Conservation (phyloP, 35 echinoderm and acorn worm genomes). For the Diadema setosum region DNA sequence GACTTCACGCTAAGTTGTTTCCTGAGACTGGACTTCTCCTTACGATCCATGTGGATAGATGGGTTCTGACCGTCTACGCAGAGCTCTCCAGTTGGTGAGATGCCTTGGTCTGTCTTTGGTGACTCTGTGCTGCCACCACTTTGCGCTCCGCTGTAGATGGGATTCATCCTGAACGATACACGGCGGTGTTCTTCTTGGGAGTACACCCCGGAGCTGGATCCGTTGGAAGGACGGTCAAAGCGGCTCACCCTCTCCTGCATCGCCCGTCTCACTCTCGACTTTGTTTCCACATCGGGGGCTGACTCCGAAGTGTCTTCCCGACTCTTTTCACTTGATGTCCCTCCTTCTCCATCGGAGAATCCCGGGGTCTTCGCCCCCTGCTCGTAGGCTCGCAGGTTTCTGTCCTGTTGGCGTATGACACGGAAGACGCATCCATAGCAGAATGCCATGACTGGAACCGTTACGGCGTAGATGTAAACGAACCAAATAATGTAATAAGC, state of each 20-base stretch:
- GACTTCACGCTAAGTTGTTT: neutral
- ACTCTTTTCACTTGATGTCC: neutral
- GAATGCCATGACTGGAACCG: neutral
- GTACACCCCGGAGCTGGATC: neutral
- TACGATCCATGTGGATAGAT: too few relatives aligned
- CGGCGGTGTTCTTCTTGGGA: neutral
- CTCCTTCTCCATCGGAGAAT: neutral
- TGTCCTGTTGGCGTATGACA: neutral
- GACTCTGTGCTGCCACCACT: neutral
- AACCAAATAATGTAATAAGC: neutral
- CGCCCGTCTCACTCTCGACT: neutral
- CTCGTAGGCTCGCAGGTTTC: neutral
- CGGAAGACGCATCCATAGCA: neutral
- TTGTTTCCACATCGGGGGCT: neutral
- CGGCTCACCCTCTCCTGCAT: neutral
- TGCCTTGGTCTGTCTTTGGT: neutral
- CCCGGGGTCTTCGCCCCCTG: neutral
- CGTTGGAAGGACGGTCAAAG: neutral
- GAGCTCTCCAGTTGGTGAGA: too few relatives aligned
- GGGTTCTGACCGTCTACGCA: too few relatives aligned
- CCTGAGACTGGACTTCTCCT: neutral
- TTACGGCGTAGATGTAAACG: neutral
- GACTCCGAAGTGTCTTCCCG: neutral
- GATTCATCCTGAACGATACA: neutral
- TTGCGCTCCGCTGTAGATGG: neutral